These are phyloP conservation scores for Caenorhabditis uteleia DNA, from an alignment of 2,888 invertebrate genomes.

Conservation along the genomic window DNA sequence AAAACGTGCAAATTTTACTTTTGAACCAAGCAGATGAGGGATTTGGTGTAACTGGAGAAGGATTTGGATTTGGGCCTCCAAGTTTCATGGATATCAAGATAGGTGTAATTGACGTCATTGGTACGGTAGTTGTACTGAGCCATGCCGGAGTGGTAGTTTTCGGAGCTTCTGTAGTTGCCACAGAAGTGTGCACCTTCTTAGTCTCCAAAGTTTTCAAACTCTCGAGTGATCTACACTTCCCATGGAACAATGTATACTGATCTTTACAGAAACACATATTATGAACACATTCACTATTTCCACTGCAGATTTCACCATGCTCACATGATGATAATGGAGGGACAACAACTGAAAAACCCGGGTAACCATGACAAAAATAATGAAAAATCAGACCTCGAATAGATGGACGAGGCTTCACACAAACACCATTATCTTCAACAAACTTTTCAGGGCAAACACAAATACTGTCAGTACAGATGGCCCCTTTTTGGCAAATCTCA, in stretches of 20 bases:
- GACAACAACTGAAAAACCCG: slow-evolving; percentile 47
- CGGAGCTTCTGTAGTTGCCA: not conserved
- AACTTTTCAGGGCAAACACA: slow-evolving; percentile 56
- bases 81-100: slow-evolving; percentile 27
- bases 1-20: slow-evolving; percentile 16
- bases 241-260: slow-evolving; percentile 47
- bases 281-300: slow-evolving; percentile 57
- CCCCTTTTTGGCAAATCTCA: slow-evolving; percentile 43
- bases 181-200: no score
- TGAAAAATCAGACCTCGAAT: slow-evolving; percentile 17
- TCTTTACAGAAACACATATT: slow-evolving; percentile 58
- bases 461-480: slow-evolving; percentile 43
- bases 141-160: slow-evolving; percentile 15
- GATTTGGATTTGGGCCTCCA: slow-evolving; percentile 1
- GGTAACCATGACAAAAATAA: not conserved
- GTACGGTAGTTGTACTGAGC: slow-evolving; percentile 3
- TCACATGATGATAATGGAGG: slow-evolving; percentile 56
- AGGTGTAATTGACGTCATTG: slow-evolving; percentile 20
- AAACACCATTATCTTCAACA: slow-evolving; percentile 34
- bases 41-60: not conserved
- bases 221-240: slow-evolving; percentile 6
- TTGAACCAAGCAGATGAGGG: slow-evolving; percentile 29
- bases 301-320: slow-evolving; percentile 58
- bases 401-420: slow-evolving; percentile 37
- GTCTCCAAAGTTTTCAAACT: no score